Evolutionary conservation across 2,797 vertebrate species (phyloP).

Genomic region (Rhyacichthys aspro): DNA sequence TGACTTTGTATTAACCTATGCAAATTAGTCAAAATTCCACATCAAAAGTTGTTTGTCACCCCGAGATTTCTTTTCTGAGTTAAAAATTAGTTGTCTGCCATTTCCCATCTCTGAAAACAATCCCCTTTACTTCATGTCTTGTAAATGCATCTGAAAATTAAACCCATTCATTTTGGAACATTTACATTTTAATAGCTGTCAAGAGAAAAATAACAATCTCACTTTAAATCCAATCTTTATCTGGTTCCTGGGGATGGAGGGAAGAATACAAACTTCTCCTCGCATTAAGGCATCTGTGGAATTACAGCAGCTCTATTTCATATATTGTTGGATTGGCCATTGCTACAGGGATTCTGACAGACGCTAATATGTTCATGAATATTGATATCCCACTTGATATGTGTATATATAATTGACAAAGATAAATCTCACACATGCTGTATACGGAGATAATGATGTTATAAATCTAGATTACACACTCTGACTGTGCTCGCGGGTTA

Average conservation of each 20-base stretch:
- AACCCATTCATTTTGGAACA: constrained; percentile 6
- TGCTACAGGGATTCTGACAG: constrained; percentile 3
- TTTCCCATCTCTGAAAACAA: background rate
- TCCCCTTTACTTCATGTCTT: background rate
- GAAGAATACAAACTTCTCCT: background rate
- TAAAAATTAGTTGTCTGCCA: too few species aligned
- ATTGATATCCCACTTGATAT: constrained; percentile 5
- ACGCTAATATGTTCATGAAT: constrained; percentile 2
- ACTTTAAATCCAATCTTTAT: constrained; percentile 15
- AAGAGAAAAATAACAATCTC: constrained; percentile 24
- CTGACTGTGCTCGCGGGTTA: background rate
- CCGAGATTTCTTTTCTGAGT: background rate
- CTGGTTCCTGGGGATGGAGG: background rate
- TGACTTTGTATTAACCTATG: too few species aligned
- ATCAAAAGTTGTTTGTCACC: background rate
- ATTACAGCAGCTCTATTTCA: background rate
- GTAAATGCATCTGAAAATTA: constrained; percentile 10
- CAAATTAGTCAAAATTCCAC: too few species aligned
- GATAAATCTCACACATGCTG: constrained; percentile 5
- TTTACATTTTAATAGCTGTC: constrained; percentile 24
- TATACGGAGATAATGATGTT: background rate
- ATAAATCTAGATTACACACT: constrained; percentile 10
- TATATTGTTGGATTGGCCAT: background rate
- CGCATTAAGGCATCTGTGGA: background rate
- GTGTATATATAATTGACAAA: constrained; percentile 6